Base-by-base conservation (phyloP, 2,797 vertebrate species). In the Lycodopsis pacificus region DNA sequence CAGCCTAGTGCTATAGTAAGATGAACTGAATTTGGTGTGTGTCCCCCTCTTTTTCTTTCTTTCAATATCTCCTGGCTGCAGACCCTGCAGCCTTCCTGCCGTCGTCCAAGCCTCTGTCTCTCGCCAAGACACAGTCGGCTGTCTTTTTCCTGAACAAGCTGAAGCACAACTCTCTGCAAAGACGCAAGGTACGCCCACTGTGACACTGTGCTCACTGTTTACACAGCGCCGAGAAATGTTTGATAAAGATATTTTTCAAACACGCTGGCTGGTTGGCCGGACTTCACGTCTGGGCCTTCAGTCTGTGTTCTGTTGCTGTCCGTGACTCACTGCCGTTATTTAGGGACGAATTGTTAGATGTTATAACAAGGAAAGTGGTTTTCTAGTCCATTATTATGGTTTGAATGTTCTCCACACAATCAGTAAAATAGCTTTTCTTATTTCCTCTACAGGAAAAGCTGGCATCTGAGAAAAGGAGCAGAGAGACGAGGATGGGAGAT, bases 61-160 rank as follows among this genome's bases (percentile, higher is more conserved):
- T 44, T 58, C 13, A 49, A 61, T 71, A 66, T 53, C 20, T 67
- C 44, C 81, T 48, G 59, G 79, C 65, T 69, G 48, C 93, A 97
- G 96, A 93, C 34, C 68, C 68, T 1, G 73, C 82, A 44, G 85
- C 80, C 73, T 80, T 71, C 62, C 77, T 80, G 63, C 80, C 87
- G 7, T 79, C 57, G 2, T 65, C 73, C 71, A 96, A 93, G 84
- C 57, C 91, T 0, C 61, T 87, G 64, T 88, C 86, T 25, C 82
- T 96, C 38, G 66, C 49, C 0, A 91, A 90, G 79, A 93, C 94
- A 0, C 92, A 96, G 85, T 95, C 95, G 0, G 96, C 96, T 12
- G 88, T 97, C 80, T 94, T 97, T 19, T 98, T 99, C 94, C 96
- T 99, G 83, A 98, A 90, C 94, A 98, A 96, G 87, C 96, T 99